Evolutionary conservation across 2,888 invertebrate genomes (phyloP).

Genomic region (Plebejus melissa): DNA sequence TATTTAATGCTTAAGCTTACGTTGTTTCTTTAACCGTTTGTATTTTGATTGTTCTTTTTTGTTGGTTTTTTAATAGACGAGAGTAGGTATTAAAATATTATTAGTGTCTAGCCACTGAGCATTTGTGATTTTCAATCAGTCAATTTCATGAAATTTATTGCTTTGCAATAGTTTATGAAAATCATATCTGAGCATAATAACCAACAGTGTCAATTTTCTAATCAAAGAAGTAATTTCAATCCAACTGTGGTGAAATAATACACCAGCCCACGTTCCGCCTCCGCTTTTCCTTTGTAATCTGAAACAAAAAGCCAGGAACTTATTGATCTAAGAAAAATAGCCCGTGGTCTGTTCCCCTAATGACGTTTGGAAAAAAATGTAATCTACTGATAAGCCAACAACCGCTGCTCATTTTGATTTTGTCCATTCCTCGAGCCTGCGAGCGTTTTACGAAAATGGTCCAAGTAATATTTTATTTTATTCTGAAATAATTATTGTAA

Average conservation of each 20-base stretch:
- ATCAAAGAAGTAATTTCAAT: not conserved
- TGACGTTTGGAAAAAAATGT: conserved; percentile 68
- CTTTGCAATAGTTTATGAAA: not conserved
- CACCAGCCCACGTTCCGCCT: not conserved
- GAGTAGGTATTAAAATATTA: too few relatives aligned
- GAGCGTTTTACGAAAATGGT: conserved; percentile 52
- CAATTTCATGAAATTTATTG: too few relatives aligned
- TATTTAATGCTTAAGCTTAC: too few relatives aligned
- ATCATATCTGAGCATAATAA: not conserved
- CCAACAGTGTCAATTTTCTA: not conserved
- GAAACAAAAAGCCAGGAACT: conserved; percentile 24
- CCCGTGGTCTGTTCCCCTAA: conserved; percentile 52
- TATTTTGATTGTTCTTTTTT: too few relatives aligned
- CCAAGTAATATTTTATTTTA: conserved; percentile 35
- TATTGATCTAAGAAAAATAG: conserved; percentile 51
- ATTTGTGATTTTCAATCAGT: too few relatives aligned
- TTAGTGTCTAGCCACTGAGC: too few relatives aligned
- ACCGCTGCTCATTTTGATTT: conserved; percentile 76
- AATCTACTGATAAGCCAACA: conserved; percentile 76
- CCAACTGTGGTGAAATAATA: not conserved
- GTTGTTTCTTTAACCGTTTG: too few relatives aligned
- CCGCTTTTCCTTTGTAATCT: conserved; percentile 4
- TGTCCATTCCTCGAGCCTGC: conserved; percentile 72
- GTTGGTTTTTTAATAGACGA: too few relatives aligned
- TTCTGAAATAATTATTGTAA: not conserved